Conservation (phyloP, 2,888 invertebrate genomes). For the Acanthosoma haemorrhoidale region DNA sequence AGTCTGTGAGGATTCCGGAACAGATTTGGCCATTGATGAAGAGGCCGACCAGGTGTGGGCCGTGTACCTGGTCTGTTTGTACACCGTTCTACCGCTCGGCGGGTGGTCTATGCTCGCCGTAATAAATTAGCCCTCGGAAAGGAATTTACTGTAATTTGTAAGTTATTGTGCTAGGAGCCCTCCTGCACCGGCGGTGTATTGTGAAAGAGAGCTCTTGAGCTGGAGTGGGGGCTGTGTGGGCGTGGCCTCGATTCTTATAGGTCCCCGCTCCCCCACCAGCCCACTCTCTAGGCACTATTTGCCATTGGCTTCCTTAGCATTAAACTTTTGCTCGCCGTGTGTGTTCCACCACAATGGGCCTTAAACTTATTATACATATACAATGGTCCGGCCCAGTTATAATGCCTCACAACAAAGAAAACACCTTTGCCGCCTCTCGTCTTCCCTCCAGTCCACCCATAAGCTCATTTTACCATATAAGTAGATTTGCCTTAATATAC, state of each 20-base stretch:
- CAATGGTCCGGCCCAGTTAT: constrained; percentile 17
- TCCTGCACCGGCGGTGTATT: not conserved
- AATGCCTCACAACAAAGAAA: not conserved
- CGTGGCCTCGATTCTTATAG: not conserved
- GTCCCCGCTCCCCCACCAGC: not conserved
- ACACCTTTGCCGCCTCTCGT: constrained; percentile 11
- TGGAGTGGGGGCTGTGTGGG: not conserved
- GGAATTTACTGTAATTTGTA: constrained; percentile 28
- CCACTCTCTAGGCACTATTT: not conserved
- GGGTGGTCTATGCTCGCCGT: constrained; percentile 26
- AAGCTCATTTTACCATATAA: constrained; percentile 17
- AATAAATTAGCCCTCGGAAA: constrained; percentile 22
- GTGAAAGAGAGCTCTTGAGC: not conserved
- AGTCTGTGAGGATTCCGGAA: constrained; percentile 8
- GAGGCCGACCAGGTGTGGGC: constrained; percentile 11
- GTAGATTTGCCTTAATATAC: constrained; percentile 13
- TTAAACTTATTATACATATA: constrained; percentile 1
- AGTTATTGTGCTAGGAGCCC: constrained; percentile 23
- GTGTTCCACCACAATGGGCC: constrained; percentile 14
- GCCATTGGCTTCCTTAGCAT: constrained; percentile 6
- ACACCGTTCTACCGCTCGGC: not conserved
- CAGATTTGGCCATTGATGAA: constrained; percentile 14
- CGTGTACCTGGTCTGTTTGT: constrained; percentile 12
- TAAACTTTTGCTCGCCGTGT: not conserved
- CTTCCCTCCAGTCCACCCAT: not conserved